Percentiles rank a stretch among this genome's conserved stretches.
phyloP scores from a whole-genome alignment of 2,888 invertebrate genomes.

The Acholoe squamosa region DNA sequence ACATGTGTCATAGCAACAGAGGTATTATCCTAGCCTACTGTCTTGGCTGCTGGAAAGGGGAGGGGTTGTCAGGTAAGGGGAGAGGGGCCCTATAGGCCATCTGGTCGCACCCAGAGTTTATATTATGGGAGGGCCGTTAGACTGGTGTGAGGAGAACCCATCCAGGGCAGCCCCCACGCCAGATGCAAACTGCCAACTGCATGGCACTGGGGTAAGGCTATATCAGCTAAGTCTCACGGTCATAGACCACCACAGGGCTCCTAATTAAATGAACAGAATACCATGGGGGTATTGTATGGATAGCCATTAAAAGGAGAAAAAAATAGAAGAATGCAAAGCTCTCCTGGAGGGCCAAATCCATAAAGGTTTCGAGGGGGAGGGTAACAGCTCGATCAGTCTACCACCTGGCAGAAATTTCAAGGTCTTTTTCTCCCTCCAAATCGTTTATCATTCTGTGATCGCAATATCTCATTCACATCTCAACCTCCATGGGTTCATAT shows the following conservation, averaged over 20 bases:
- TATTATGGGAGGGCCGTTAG: background rate
- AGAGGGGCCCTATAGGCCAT: background rate
- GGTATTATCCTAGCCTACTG: background rate
- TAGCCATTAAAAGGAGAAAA: too few species aligned
- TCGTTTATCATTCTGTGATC: slow-evolving; percentile 18
- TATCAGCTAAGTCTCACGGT: background rate
- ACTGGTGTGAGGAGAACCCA: background rate
- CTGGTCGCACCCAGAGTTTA: background rate
- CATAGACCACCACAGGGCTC: background rate
- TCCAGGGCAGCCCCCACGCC: background rate
- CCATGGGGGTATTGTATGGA: too few species aligned
- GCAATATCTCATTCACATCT: background rate
- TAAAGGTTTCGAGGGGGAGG: background rate
- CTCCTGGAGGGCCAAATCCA: background rate
- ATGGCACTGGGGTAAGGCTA: background rate
- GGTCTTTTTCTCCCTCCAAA: background rate
- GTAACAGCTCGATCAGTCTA: background rate
- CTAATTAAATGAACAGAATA: background rate
- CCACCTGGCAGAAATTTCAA: background rate
- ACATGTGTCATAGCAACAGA: slow-evolving; percentile 14
- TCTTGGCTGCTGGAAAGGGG: slow-evolving; percentile 10
- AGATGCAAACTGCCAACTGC: slow-evolving; percentile 17
- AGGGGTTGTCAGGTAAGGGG: slow-evolving; percentile 1
- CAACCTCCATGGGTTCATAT: too few species aligned
- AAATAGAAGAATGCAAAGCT: too few species aligned